Base-by-base conservation (phyloP, 2,888 invertebrate species). In the Dioctria linearis region DNA sequence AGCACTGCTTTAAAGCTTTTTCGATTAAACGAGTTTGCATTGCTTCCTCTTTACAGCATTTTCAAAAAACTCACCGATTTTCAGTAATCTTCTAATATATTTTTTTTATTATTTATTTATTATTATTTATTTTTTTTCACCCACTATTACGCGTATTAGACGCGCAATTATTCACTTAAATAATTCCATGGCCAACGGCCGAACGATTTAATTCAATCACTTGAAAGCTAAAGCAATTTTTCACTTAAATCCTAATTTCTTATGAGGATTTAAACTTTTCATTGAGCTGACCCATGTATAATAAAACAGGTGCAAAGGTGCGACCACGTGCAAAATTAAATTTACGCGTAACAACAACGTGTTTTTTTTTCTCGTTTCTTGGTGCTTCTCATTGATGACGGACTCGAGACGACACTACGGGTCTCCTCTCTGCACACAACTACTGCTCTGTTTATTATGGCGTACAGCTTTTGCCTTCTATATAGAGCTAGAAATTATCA, bases 161-260 rank as follows among this genome's bases (percentile, higher is more conserved):
- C 25, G 57, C 73, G 42, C 73, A 39, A 73, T 73, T 57, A 73
- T 57, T 73, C 73, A 73, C 73, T 73, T 73, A 39, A 39, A 61
- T 25, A 5, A 8, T 11, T 11, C 54, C 54, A 54, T 54, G 11
- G 54, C 54, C 54, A 54, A 54, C 54, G 8, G 3, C 54, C 54
- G 54, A n/a, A 8, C 54, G 54, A 6, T 4, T 11, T n/a, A 4
- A 54, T 54, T 54, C 54, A 54, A 8, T 54, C 54, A 54, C 54
- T 11, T 54, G 11, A 2, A 25, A 25, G 25, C 25, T 25, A 25
- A 54, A 54, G 11, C 3, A 54, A 54, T 54, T 54, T 54, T n/a
- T 54, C 46, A 54, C 11, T 54, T 8, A 54, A 8, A 11, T 54
- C 11, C 4, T 4, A 54, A 54, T 11, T 8, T 11, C 9, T n/a